These are phyloP conservation scores for Orius insidiosus DNA, from an alignment of 1,140 invertebrate genomes.

Conservation along the genomic window DNA sequence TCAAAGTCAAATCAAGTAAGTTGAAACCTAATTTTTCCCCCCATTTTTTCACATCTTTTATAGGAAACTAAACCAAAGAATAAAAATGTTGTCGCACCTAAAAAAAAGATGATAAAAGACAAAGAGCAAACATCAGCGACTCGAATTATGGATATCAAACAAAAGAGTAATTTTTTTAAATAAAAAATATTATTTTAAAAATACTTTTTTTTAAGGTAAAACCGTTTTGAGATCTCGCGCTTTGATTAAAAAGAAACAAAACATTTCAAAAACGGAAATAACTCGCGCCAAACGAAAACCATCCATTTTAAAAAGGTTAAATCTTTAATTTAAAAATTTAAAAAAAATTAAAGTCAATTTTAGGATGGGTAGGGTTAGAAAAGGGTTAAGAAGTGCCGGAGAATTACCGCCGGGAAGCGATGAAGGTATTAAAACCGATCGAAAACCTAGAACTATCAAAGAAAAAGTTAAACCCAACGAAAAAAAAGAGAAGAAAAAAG, in stretches of 20 bases:
- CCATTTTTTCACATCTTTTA: not conserved
- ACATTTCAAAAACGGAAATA: not conserved
- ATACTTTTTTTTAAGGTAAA: not conserved
- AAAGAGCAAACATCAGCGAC: too few species aligned
- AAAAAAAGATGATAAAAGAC: not conserved
- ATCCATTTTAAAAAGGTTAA: not conserved
- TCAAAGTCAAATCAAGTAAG: conserved; percentile 2
- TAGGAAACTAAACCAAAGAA: not conserved
- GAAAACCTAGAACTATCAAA: conserved; percentile 8
- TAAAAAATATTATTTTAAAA: not conserved
- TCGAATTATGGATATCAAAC: too few species aligned
- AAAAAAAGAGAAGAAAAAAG: conserved; percentile 15
- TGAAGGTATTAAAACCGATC: conserved; percentile 13
- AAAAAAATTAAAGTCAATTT: not conserved
- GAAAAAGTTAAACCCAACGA: conserved; percentile 5
- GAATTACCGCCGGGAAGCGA: conserved; percentile 18
- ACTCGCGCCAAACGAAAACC: not conserved
- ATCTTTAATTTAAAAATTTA: not conserved
- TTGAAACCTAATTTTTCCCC: not conserved
- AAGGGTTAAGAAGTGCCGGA: conserved; percentile 18
- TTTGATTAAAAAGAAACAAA: not conserved
- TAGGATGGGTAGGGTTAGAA: conserved; percentile 5
- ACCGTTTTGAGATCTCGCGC: not conserved
- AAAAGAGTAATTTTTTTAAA: too few species aligned
- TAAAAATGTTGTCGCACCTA: not conserved